These are phyloP conservation scores for Montifringilla adamsi DNA, from an alignment of 2,113 vertebrate species.

Conservation along the genomic window DNA sequence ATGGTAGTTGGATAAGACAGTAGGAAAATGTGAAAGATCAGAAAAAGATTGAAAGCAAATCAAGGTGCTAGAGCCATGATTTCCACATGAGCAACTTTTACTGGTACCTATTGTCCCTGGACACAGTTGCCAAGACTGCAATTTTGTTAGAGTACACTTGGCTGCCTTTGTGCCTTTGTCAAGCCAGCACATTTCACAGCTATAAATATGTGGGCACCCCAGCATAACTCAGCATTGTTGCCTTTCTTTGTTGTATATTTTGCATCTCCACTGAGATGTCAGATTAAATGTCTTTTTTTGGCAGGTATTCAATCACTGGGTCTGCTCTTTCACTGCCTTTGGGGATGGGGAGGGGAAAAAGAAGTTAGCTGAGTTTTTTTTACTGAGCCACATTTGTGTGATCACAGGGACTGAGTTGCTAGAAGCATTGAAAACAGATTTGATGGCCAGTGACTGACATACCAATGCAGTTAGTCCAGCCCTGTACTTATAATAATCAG, in stretches of 20 bases:
- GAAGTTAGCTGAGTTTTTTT: neutral
- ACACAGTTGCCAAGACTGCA: neutral
- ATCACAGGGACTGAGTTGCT: neutral
- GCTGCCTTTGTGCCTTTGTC: neutral
- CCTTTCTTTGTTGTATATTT: neutral
- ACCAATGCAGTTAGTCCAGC: neutral
- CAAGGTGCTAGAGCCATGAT: neutral
- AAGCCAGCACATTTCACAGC: constrained; percentile 24
- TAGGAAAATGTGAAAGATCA: neutral
- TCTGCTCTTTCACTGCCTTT: neutral
- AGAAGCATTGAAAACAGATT: neutral
- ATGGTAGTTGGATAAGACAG: neutral
- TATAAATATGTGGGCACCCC: neutral
- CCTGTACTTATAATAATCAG: neutral
- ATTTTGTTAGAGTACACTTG: neutral
- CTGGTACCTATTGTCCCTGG: neutral
- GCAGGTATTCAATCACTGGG: neutral
- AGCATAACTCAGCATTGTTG: neutral
- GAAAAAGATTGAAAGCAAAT: neutral
- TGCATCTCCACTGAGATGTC: neutral
- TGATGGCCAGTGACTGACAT: neutral
- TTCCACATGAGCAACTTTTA: constrained; percentile 17
- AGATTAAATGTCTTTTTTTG: neutral
- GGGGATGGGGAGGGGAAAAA: neutral
- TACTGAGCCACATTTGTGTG: neutral